Base-by-base conservation (phyloP, 2,888 invertebrate species). In the Augiades crinisus region DNA sequence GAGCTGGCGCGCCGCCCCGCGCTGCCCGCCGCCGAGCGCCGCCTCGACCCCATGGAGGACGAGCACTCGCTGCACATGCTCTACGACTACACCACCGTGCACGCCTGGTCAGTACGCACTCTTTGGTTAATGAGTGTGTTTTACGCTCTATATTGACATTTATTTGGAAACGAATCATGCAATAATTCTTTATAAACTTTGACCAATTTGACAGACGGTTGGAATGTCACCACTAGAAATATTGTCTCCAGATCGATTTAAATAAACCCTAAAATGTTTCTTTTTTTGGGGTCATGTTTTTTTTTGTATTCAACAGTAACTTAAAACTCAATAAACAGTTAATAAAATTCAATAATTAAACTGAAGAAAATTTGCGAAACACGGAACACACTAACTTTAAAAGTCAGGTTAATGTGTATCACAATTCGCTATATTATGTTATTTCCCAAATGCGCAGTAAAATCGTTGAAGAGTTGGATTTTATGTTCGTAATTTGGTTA, bases 41-140 rank as follows among this genome's bases (percentile, higher is more conserved):
- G 67, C 93, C 93, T 92, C 54, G 94, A 94, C 65, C 91, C 95
- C 47, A 92, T 94, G 17, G 96, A 96, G 65, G 96, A 97, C 74
- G 95, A 95, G 73, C 93, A 93, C 65, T 92, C 94, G 51, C 91
- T 95, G 60, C 94, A 95, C 64, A 92, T 95, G 86, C 91, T 98
- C 13, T 98, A 98, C 82, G 97, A 98, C 84, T 97, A 97, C 87
- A 92, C 95, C 62, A 93, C 94, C 65, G 91, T 96, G 63, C 92
- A 95, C 74, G 95, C 94, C 34, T 97, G 97, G 97, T 95, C 73
- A 91, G 92, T 88, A 7, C 1, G n/a, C 24, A 24, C 24, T n/a
- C n/a, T n/a, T n/a, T n/a, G n/a, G n/a, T n/a, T n/a, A n/a, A n/a
- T n/a, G n/a, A n/a, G n/a, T n/a, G n/a, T n/a, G n/a, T n/a, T n/a